Conservation (phyloP, 1,140 invertebrate genomes). For the Himalopsyche phryganea region DNA sequence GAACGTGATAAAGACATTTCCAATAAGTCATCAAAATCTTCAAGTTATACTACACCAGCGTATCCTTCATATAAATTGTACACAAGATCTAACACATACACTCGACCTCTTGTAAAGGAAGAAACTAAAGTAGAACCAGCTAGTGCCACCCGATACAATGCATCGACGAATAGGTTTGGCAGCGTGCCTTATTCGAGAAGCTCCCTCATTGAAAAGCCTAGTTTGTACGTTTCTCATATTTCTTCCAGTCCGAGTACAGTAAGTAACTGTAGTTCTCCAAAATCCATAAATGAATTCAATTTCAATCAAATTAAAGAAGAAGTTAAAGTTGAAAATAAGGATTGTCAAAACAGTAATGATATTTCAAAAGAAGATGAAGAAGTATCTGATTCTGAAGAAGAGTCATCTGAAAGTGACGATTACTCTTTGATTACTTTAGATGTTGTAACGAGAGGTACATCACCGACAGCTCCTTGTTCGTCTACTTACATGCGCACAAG, state of each 20-base stretch:
- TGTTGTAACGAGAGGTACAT: slow-evolving; percentile 70
- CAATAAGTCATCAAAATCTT: slow-evolving; percentile 50
- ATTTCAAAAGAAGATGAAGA: slow-evolving; percentile 30
- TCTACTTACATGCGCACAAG: slow-evolving; percentile 61
- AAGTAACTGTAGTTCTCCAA: too few species aligned
- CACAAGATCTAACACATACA: slow-evolving; percentile 43
- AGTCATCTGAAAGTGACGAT: slow-evolving; percentile 37
- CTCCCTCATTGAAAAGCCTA: slow-evolving; percentile 13
- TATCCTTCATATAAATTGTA: slow-evolving; percentile 50
- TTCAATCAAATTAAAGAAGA: too few species aligned
- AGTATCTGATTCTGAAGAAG: slow-evolving; percentile 28
- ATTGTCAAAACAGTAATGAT: slow-evolving; percentile 1
- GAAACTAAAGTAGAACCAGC: slow-evolving; percentile 41
- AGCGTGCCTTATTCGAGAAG: slow-evolving; percentile 22
- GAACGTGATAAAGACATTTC: slow-evolving; percentile 50
- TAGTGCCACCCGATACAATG: slow-evolving; percentile 31
- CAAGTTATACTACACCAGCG: slow-evolving; percentile 41
- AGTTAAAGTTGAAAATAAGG: background rate
- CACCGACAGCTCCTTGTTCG: slow-evolving; percentile 67
- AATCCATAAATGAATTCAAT: too few species aligned
- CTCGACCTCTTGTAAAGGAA: slow-evolving; percentile 40
- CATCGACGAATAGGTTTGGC: slow-evolving; percentile 19
- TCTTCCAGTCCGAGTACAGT: background rate
- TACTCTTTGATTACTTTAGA: slow-evolving; percentile 51
- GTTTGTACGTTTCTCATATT: background rate